Base-by-base conservation (phyloP, 1,140 invertebrate genomes). In the Rhagoletis pomonella region DNA sequence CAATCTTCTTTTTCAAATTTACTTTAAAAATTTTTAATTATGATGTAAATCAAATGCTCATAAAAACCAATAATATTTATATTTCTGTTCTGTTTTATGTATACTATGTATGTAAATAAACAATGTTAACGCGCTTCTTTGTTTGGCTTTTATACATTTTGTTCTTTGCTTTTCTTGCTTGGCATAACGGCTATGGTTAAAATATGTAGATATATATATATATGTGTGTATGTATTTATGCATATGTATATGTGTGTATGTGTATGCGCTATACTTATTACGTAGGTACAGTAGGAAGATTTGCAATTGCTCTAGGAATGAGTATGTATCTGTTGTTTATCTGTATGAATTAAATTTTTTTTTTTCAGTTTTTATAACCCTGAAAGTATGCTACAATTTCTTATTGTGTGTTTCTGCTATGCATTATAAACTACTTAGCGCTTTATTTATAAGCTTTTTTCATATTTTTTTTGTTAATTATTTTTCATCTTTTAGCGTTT, bases 261-360 rank as follows among this genome's bases (percentile, higher is more conserved):
- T 73, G 69, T 50, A 73, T 73, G 44, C 69, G 69, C 69, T 73
- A 73, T 73, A n/a, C 69, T 73, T 73, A 73, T 73, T 73, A 73
- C 14, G 69, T 73, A 73, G 69, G 69, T 73, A 73, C 69, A 73
- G 44, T 73, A 73, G 69, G 69, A 73, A 73, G 69, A 73, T 73
- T 73, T 73, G 69, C 69, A 73, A 73, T 73, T 73, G 69, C 69
- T 73, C 69, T 73, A 73, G 69, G 69, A 73, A 73, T 73, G 69
- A 73, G 69, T 73, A 73, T 73, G 69, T 73, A 73, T 73, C 39
- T 47, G 64, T 73, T 69, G 29, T 69, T 73, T 17, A 14, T 73
- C 69, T 47, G 39, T 73, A 73, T 73, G 44, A 47, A 47, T 47
- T 73, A 73, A 44, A 12, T 14, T 17, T 29, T 29, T 44, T 10